Base-by-base conservation (phyloP, 2,113 vertebrate species). In the Ciconia maguari region DNA sequence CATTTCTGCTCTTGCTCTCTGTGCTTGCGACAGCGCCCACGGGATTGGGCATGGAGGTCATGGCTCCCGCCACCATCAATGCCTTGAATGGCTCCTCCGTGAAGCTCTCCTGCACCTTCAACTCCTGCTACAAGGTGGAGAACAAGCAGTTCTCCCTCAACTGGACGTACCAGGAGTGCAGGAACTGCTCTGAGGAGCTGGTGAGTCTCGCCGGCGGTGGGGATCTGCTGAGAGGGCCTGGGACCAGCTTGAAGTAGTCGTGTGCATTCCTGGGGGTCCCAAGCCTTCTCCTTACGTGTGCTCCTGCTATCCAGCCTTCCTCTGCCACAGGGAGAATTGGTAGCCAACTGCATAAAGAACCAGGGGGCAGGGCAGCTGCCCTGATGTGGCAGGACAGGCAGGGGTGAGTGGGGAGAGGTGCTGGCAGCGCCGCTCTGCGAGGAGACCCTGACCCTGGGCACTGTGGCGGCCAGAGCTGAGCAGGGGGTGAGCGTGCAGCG, bases 121-220 rank as follows among this genome's bases (percentile, higher is more conserved):
- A 98, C 64, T 99, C 99, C 96, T 99, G 99, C 98, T 99, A 99
- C 96, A 99, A 98, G 57, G 99, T 99, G 96, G 99, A 99, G 72
- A 96, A 97, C 78, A 98, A 98, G 83, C 99, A 98, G 91, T 99
- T 99, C 97, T 98, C 98, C 94, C 98, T 99, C 98, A 99, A 99
- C 98, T 99, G 99, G 99, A 99, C 99, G 0, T 99, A 99, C 97
- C 98, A 99, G 96, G 98, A 97, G 51, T 98, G 98, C 13, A 18
- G 24, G 7, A 99, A 99, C 81, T 99, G 99, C 91, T 99, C 99
- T 0, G 99, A 99, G 90, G 98, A 99, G 90, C 98, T 98, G 98
- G 99, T 99, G 97, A 99, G 98, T 94, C 66, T 72, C 6, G 0
- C 13, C 0, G 1, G 29, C 49, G 74, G 69, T 42, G 62, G 86